A percentile compares a stretch with the other conserved stretches of the same genome.
These are phyloP conservation scores for Lonchura striata DNA, from an alignment of 2,113 vertebrate species.

Conservation along the genomic window DNA sequence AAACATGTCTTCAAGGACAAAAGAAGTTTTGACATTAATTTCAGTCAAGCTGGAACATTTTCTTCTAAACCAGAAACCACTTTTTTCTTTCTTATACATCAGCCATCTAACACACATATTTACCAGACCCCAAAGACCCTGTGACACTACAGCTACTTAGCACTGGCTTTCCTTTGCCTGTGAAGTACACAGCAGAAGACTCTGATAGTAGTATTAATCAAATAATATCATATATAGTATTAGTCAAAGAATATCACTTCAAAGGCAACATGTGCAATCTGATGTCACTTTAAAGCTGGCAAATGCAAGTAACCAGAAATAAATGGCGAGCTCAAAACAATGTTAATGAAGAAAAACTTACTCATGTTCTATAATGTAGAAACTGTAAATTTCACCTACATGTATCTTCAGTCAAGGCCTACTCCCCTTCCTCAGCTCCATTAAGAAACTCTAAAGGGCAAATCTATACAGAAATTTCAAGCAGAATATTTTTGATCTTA, in stretches of 20 bases:
- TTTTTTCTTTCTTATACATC: not conserved
- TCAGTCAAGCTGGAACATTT: slow-evolving; percentile 8
- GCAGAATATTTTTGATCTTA: not conserved
- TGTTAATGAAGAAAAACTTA: not conserved
- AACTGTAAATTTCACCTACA: not conserved
- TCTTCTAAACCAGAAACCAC: not conserved
- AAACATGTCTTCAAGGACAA: not conserved
- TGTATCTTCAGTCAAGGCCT: not conserved
- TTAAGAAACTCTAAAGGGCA: not conserved
- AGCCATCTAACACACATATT: not conserved
- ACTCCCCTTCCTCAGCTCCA: not conserved
- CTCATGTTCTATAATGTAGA: not conserved
- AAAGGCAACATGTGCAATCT: not conserved
- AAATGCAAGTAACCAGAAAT: not conserved
- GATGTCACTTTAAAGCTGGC: not conserved
- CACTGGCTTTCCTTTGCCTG: not conserved
- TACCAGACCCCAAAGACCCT: not conserved
- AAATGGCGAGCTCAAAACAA: not conserved
- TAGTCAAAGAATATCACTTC: not conserved
- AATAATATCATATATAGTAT: not conserved
- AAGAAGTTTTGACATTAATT: not conserved
- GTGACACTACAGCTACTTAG: not conserved
- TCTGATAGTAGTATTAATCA: not conserved
- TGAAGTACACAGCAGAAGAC: not conserved
- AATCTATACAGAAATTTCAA: not conserved